These are phyloP conservation scores for Scaptodrosophila latifasciaeformis DNA, from an alignment of 2,888 invertebrate species.

Conservation along the genomic window DNA sequence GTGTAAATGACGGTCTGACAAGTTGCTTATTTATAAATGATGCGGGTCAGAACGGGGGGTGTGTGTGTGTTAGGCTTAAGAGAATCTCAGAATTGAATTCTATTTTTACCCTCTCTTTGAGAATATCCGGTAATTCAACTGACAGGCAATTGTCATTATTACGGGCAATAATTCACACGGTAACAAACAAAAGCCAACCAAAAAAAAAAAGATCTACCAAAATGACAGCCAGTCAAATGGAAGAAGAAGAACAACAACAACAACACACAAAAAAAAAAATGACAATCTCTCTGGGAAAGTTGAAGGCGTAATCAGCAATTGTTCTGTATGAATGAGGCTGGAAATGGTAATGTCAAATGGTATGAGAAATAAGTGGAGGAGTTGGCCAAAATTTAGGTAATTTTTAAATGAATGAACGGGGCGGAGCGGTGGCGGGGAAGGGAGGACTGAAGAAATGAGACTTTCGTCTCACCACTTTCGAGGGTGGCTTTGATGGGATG, in stretches of 20 bases:
- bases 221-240: slow-evolving; percentile 32
- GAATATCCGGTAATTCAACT: slow-evolving; percentile 22
- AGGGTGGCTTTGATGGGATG: neutral
- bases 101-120: too few relatives aligned
- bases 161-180: slow-evolving; percentile 57
- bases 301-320: slow-evolving; percentile 57
- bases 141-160: slow-evolving; percentile 54
- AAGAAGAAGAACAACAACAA: slow-evolving; percentile 14
- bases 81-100: too few relatives aligned
- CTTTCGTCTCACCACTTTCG: neutral
- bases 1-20: slow-evolving; percentile 1
- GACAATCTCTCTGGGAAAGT: slow-evolving; percentile 9
- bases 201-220: slow-evolving; percentile 1
- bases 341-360: too few relatives aligned
- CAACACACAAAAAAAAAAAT: neutral
- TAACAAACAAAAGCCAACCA: slow-evolving; percentile 10
- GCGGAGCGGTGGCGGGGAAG: too few relatives aligned
- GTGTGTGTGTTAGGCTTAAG: too few relatives aligned
- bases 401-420: too few relatives aligned
- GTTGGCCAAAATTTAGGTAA: too few relatives aligned
- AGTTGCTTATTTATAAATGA: neutral
- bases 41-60: too few relatives aligned
- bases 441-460: too few relatives aligned
- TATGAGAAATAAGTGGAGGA: too few relatives aligned
- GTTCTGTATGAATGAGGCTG: slow-evolving; percentile 47